Base-by-base conservation (phyloP, 2,797 vertebrate genomes). In the Phrynocephalus vlangalii region DNA sequence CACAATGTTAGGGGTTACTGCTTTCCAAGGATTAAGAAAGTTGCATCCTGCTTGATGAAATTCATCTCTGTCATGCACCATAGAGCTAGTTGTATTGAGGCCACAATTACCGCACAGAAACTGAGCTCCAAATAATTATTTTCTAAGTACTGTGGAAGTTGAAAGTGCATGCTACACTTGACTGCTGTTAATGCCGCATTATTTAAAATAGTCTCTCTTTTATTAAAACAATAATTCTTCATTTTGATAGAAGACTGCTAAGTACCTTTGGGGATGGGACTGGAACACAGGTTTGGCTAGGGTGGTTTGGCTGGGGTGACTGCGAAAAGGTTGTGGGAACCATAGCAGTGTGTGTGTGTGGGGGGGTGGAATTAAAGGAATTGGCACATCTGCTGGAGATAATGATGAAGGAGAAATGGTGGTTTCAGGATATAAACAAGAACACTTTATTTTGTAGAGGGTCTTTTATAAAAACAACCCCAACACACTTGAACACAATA, bases 321-420 rank as follows among this genome's bases (percentile, higher is more conserved):
- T 38, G 89, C 44, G 28, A 91, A 91, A 90, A 90, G 30, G 88
- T 91, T 79, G 84, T 71, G 84, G 89, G 92, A 92, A 92, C 85
- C 67, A 71, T 38, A 44, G 44, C 2, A 80, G 38, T 44, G 38
- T 44, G 5, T 44, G 38, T 44, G 38, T 44, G 38, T 5, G 38
- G 38, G 38, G 38, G 38, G 38, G 38, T 44, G 38, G 38, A 44
- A 44, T 84, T 90, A 93, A 93, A 86, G 83, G 63, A 56, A 56
- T 13, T 56, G 52, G 52, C 13, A 56, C 9, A 56, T 56, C 52
- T 13, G 13, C 52, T 56, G 52, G 52, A 56, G 52, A 56, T 56
- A 56, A 56, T 56, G 52, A 9, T 56, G 1, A 56, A 56, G 13
- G 52, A 56, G 52, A 56, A 56, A 56, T 13, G 1, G 52, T 56